Conservation (phyloP, 1,140 invertebrate genomes). For the Heliconius hermathena region DNA sequence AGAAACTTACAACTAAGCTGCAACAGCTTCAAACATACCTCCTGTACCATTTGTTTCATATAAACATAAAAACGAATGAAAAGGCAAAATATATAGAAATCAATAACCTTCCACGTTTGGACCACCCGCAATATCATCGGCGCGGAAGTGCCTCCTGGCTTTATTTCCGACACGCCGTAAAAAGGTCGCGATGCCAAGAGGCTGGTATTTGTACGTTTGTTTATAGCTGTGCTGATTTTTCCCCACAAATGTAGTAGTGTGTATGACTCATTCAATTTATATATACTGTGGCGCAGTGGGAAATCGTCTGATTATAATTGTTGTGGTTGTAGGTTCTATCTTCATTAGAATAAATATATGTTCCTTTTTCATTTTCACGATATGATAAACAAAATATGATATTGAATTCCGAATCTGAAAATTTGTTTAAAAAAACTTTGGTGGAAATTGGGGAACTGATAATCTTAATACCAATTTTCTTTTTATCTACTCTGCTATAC, state of each 20-base stretch:
- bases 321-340: too few species aligned
- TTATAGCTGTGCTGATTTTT: slow-evolving; percentile 43
- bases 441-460: too few species aligned
- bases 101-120: slow-evolving; percentile 17
- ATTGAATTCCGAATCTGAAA: too few species aligned
- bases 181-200: slow-evolving; percentile 47
- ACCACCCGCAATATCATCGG: slow-evolving; percentile 40
- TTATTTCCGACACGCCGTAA: slow-evolving; percentile 54
- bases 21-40: neutral
- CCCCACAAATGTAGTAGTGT: neutral
- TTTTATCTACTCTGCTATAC: too few species aligned
- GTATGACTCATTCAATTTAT: slow-evolving; percentile 1
- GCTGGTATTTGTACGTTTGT: slow-evolving; percentile 48
- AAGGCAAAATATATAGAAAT: neutral
- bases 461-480: too few species aligned
- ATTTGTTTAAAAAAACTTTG: too few species aligned
- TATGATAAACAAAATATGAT: too few species aligned
- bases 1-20: too few species aligned
- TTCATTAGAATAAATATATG: too few species aligned
- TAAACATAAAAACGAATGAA: neutral
- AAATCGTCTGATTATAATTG: too few species aligned
- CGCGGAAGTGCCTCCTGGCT: slow-evolving; percentile 46
- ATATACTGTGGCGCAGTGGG: too few species aligned
- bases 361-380: too few species aligned
- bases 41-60: neutral